A percentile compares a stretch with the other conserved stretches of the same genome.
phyloP scores from a whole-genome alignment of 2,113 vertebrate species.

The Saccopteryx bilineata region DNA sequence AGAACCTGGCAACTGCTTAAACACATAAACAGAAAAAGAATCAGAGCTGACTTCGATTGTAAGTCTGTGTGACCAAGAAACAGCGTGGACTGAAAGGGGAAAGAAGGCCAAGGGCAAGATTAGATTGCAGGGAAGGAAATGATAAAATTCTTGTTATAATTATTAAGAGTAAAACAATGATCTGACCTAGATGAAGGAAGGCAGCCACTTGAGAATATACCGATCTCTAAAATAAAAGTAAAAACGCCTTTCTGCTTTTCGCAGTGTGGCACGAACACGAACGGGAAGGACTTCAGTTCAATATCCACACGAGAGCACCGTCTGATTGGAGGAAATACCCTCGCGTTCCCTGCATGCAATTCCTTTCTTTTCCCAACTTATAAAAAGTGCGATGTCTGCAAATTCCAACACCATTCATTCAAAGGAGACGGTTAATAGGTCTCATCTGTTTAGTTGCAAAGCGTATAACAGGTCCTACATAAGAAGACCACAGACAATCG shows the following conservation, averaged over 20 bases:
- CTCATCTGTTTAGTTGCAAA: slow-evolving; percentile 82
- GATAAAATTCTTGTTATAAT: slow-evolving; percentile 36
- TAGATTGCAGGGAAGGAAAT: background rate
- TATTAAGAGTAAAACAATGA: slow-evolving; percentile 56
- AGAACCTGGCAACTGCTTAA: slow-evolving; percentile 53
- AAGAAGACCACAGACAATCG: slow-evolving; percentile 79
- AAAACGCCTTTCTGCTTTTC: slow-evolving; percentile 36
- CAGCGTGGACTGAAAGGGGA: background rate
- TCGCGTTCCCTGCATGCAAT: background rate
- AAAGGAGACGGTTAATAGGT: slow-evolving; percentile 73
- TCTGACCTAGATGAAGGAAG: slow-evolving; percentile 3
- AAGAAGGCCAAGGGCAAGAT: slow-evolving; percentile 19
- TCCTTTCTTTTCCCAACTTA: slow-evolving; percentile 43
- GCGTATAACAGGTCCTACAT: slow-evolving; percentile 71
- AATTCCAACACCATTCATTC: slow-evolving; percentile 55
- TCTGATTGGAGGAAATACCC: slow-evolving; percentile 36
- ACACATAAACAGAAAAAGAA: slow-evolving; percentile 54
- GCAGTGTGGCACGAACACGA: slow-evolving; percentile 2
- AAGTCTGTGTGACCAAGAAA: slow-evolving; percentile 46
- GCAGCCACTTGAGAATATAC: background rate
- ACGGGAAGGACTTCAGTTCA: slow-evolving; percentile 53
- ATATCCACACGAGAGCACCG: slow-evolving; percentile 15
- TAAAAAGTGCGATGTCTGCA: slow-evolving; percentile 57
- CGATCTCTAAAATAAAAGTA: slow-evolving; percentile 53
- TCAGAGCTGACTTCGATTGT: slow-evolving; percentile 54